Conservation (phyloP, 37 sponge, comb jelly and placozoan species). For the Haliclona indistincta region DNA sequence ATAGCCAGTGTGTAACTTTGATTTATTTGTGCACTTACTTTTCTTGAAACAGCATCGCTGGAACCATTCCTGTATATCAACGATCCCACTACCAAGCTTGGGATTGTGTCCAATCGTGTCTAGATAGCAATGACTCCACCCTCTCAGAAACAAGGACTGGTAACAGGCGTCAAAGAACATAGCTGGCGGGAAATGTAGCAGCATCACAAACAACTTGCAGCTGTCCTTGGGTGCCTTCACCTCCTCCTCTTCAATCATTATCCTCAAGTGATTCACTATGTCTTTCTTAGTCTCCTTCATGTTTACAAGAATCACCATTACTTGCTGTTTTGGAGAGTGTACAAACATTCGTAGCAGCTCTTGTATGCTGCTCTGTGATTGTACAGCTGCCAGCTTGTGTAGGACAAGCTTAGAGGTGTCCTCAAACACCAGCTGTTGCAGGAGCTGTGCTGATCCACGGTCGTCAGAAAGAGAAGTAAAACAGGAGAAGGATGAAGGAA, state of each 20-base stretch:
- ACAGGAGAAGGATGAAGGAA: constrained; percentile 66
- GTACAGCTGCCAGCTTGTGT: constrained; percentile 50
- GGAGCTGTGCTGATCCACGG: background rate
- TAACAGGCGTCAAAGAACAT: constrained; percentile 74
- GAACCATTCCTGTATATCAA: constrained; percentile 65
- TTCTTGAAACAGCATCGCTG: constrained; percentile 35
- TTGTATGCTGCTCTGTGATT: constrained; percentile 44
- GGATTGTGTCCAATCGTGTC: constrained; percentile 71
- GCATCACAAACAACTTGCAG: constrained; percentile 68
- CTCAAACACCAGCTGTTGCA: constrained; percentile 22
- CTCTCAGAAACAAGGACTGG: constrained; percentile 84
- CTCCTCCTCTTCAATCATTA: constrained; percentile 86
- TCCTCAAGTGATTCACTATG: constrained; percentile 73
- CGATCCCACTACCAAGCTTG: background rate
- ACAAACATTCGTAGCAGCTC: constrained; percentile 50
- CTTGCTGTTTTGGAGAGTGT: constrained; percentile 8
- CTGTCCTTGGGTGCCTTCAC: background rate
- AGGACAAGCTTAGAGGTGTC: constrained; percentile 35
- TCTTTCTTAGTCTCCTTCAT: constrained; percentile 59
- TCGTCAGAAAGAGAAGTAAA: background rate
- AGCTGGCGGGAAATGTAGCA: constrained; percentile 85
- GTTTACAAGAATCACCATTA: constrained; percentile 44
- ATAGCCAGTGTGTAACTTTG: too few relatives aligned
- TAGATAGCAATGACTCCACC: constrained; percentile 86
- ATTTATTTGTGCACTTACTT: background rate